Evolutionary conservation across 2,113 vertebrate genomes (phyloP).

Genomic region (Microtus pennsylvanicus): DNA sequence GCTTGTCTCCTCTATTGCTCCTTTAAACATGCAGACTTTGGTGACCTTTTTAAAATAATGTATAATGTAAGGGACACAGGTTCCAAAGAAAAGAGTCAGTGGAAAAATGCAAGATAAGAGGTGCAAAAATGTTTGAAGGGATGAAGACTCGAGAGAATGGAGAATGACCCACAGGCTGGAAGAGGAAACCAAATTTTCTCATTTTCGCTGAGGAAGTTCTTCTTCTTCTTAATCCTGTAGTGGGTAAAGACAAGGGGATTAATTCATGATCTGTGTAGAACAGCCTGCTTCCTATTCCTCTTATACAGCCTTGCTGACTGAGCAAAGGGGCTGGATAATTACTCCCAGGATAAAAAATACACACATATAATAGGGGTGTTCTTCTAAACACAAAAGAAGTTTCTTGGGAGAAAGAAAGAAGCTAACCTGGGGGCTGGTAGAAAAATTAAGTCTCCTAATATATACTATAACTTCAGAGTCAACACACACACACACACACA

Average conservation of each 20-base stretch:
- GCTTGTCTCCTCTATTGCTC: background rate
- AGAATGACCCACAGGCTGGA: background rate
- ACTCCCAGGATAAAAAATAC: constrained; percentile 6
- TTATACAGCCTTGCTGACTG: background rate
- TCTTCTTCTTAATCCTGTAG: background rate
- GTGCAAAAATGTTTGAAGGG: background rate
- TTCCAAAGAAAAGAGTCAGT: background rate
- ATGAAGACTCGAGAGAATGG: background rate
- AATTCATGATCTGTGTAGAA: constrained; percentile 1
- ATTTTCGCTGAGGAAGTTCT: background rate
- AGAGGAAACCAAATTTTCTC: background rate
- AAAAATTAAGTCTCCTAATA: background rate
- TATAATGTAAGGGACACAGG: background rate
- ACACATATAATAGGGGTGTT: background rate
- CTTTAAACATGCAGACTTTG: background rate
- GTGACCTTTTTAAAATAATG: background rate
- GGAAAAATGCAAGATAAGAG: background rate
- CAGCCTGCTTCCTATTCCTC: background rate
- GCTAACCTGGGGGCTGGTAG: background rate
- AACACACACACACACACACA: background rate
- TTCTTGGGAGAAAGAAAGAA: background rate
- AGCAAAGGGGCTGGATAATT: background rate
- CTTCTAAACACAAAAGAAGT: background rate
- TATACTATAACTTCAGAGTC: background rate
- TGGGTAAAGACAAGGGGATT: background rate